Percentiles rank a stretch among this genome's conserved stretches.
Evolutionary conservation across 1,140 invertebrate species (phyloP).

Genomic region (Ostrea denselamellosa): DNA sequence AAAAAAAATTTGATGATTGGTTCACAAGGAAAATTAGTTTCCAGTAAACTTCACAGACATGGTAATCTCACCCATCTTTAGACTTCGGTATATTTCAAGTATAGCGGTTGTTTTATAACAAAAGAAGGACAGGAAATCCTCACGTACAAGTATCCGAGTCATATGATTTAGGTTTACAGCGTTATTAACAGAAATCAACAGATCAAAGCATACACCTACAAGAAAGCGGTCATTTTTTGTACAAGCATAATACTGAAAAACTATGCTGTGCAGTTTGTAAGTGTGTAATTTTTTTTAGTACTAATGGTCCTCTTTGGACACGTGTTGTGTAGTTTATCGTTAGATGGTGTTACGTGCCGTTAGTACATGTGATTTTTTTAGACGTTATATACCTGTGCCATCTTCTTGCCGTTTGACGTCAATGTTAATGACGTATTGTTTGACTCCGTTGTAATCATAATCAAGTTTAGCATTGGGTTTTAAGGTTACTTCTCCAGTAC

Average conservation of each 20-base stretch:
- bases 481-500: slow-evolving; percentile 7
- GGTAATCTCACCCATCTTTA: no score
- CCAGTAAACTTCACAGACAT: no score
- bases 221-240: background rate
- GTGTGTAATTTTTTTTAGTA: background rate
- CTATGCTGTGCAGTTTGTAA: background rate
- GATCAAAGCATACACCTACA: no score
- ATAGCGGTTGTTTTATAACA: no score
- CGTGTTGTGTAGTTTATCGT: background rate
- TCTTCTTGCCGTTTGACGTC: slow-evolving; percentile 8
- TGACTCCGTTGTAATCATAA: background rate
- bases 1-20: no score
- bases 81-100: no score
- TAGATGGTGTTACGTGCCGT: background rate
- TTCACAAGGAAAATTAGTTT: no score
- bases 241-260: background rate
- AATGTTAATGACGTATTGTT: background rate
- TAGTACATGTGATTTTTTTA: background rate
- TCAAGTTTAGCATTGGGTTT: background rate
- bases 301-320: background rate
- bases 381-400: slow-evolving; percentile 21
- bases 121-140: no score
- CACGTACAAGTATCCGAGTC: no score
- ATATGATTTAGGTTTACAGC: no score
- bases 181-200: no score